Conservation (phyloP, 2,888 invertebrate genomes). For the Plutella xylostella region DNA sequence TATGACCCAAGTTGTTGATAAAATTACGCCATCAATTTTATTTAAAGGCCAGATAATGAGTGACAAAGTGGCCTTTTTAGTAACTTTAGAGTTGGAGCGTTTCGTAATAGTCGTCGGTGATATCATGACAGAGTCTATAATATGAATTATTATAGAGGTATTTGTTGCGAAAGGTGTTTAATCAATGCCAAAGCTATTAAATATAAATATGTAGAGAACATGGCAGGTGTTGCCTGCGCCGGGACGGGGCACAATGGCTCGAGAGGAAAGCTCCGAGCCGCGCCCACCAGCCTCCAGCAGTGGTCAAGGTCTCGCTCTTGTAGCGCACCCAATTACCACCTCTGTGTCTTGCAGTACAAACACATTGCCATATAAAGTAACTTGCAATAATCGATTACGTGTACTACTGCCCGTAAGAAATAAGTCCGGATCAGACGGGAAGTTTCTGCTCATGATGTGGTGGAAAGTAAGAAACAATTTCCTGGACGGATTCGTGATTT, state of each 20-base stretch:
- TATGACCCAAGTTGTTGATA: background rate
- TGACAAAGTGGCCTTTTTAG: slow-evolving; percentile 2
- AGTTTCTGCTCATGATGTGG: slow-evolving; percentile 42
- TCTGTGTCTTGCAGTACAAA: background rate
- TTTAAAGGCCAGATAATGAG: slow-evolving; percentile 1
- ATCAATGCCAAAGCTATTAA: slow-evolving; percentile 2
- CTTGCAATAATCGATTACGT: too few relatives aligned
- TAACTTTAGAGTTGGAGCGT: background rate
- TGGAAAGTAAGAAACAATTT: slow-evolving; percentile 55
- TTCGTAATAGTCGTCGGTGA: background rate
- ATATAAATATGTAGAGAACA: slow-evolving; percentile 30
- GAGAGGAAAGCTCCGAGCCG: background rate
- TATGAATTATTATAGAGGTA: background rate
- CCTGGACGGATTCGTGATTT: slow-evolving; percentile 54
- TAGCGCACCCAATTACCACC: too few relatives aligned
- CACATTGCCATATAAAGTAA: background rate
- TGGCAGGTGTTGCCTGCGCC: slow-evolving; percentile 34
- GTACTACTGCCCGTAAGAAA: slow-evolving; percentile 27
- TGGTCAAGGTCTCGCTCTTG: too few relatives aligned
- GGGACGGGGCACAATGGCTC: slow-evolving; percentile 13
- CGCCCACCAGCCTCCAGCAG: too few relatives aligned
- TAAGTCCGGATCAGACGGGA: slow-evolving; percentile 16
- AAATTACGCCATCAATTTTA: slow-evolving; percentile 3
- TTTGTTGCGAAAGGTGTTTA: slow-evolving; percentile 3
- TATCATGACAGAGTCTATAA: background rate